Evolutionary conservation across 2,113 vertebrate species (phyloP), one percentile per base, ranked within the genome.

Genomic region (Pagrus major): DNA sequence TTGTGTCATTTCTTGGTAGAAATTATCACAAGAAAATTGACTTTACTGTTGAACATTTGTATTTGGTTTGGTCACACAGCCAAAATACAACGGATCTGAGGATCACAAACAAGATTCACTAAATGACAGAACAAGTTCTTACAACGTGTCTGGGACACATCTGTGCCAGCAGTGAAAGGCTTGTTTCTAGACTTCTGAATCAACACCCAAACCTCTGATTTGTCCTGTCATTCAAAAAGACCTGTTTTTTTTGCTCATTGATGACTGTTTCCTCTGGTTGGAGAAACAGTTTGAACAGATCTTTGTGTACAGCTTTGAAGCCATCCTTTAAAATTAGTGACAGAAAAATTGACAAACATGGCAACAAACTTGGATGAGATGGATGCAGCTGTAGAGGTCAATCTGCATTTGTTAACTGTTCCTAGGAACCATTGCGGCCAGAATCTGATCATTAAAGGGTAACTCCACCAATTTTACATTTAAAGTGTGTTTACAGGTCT

Each of bases 41-140:
- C 46, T 51, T 42, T n/a, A n/a, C n/a, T 49, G 41, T 42, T 31
- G 46, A 25, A 16, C n/a, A 59, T 79, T 74, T 69, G 41, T 46
- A 42, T 41, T 64, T 49, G 65, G 6, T 6, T 61, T 69, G 42
- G 37, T 76, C 11, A 29, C 44, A 23, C 29, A 27, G 15, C 5
- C 16, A 8, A 39, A 49, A 33, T 5, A 42, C 16, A 39, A 29
- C 61, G 21, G 15, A 25, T 20, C 15, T 11, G 7, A 46, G 23
- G 3, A 37, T 27, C n/a, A 25, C 29, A 25, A 76, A 35, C 18
- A 29, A 39, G 14, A 33, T 20, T 51, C 1, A 16, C 60, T 12
- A 33, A 35, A 18, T 6, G 20, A n/a, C 31, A 39, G 31, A 3
- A n/a, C 5, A n/a, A 44, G 46, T 33, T 51, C 6, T 4, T 21